phyloP scores from a whole-genome alignment of 2,888 invertebrate genomes.

The Andrena bucephala region DNA sequence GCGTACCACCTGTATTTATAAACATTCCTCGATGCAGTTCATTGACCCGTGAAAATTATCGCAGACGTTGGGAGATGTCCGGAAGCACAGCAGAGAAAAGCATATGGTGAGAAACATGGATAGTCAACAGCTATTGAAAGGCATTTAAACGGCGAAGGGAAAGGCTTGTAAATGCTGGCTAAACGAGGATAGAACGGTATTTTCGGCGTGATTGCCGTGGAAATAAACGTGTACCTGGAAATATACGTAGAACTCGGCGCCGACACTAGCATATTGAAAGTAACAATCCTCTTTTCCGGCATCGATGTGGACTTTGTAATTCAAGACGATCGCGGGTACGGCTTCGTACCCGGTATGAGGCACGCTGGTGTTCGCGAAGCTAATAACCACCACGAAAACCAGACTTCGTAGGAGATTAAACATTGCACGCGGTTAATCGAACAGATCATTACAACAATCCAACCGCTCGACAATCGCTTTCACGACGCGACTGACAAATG shows the following conservation, averaged over 20 bases:
- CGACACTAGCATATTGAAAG: slow-evolving; percentile 96
- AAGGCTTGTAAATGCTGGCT: not conserved
- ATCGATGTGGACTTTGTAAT: slow-evolving; percentile 97
- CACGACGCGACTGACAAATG: slow-evolving; percentile 44
- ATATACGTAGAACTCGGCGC: slow-evolving; percentile 96
- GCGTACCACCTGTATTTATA: slow-evolving; percentile 90
- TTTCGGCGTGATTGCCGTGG: not conserved
- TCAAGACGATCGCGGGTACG: slow-evolving; percentile 96
- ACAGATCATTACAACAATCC: slow-evolving; percentile 60
- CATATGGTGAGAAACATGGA: slow-evolving; percentile 21
- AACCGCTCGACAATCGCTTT: slow-evolving; percentile 47
- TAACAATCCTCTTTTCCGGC: slow-evolving; percentile 98
- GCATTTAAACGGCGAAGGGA: not conserved
- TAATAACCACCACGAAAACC: slow-evolving; percentile 52
- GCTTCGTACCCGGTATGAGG: slow-evolving; percentile 88
- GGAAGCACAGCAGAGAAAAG: not conserved
- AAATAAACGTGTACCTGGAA: slow-evolving; percentile 90
- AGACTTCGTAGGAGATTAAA: slow-evolving; percentile 45
- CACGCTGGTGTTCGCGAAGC: slow-evolving; percentile 28
- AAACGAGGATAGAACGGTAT: not conserved
- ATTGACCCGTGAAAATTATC: not conserved
- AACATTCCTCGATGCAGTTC: not conserved
- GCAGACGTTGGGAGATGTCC: not conserved
- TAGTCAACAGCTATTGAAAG: not conserved
- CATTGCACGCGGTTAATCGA: slow-evolving; percentile 51